Evolutionary conservation across 2,113 vertebrate species (phyloP).

Genomic region (Scomber scombrus): DNA sequence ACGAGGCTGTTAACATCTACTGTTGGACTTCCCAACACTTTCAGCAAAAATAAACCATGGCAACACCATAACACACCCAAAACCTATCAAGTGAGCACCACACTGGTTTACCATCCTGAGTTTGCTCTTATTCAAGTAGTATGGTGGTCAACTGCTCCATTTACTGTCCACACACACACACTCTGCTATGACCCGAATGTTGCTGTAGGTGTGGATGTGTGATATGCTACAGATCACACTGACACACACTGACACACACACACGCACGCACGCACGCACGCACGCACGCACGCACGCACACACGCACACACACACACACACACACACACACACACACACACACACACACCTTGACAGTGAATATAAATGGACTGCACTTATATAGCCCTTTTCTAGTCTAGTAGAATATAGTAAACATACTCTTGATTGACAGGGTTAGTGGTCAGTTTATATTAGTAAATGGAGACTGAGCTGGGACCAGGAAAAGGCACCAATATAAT

Average conservation of each 20-base stretch:
- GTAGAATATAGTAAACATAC: no score
- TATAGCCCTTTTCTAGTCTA: no score
- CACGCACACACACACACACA: no score
- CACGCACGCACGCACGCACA: no score
- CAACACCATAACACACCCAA: not conserved
- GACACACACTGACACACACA: not conserved
- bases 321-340: no score
- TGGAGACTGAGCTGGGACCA: not conserved
- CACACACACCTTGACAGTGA: not conserved
- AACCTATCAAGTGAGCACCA: not conserved
- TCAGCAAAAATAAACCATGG: not conserved
- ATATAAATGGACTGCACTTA: no score
- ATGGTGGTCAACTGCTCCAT: slow-evolving; percentile 24
- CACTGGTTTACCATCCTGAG: slow-evolving; percentile 3
- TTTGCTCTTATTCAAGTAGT: slow-evolving; percentile 2
- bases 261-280: no score
- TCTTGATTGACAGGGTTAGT: not conserved
- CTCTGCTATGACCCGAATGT: not conserved
- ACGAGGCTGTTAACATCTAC: not conserved
- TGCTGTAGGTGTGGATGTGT: slow-evolving; percentile 19
- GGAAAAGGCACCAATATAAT: no score
- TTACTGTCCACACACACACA: not conserved
- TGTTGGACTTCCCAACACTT: not conserved
- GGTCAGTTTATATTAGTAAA: not conserved
- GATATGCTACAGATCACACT: slow-evolving; percentile 13